Percentiles rank a stretch among this genome's conserved stretches.
These are phyloP conservation scores for Centrocercus urophasianus DNA, from an alignment of 2,113 vertebrate genomes.

Conservation along the genomic window DNA sequence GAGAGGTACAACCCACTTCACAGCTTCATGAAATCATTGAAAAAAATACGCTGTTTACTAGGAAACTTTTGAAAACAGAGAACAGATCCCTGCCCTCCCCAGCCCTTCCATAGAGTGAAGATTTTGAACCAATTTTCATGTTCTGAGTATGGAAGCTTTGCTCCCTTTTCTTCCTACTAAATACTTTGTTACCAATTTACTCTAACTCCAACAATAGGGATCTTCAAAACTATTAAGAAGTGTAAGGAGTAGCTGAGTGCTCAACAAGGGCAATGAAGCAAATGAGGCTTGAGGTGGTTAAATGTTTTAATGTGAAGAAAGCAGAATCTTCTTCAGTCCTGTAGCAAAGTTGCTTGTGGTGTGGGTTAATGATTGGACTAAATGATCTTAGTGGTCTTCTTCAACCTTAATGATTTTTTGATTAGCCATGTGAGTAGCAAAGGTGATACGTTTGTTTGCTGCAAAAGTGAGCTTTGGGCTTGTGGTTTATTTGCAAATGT, in stretches of 20 bases:
- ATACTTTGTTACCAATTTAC: neutral
- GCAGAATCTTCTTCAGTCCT: neutral
- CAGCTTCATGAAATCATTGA: neutral
- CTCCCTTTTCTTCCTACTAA: neutral
- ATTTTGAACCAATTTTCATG: neutral
- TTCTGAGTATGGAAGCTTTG: neutral
- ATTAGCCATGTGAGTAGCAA: neutral
- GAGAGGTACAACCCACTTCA: neutral
- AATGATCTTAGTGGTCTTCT: too few species aligned
- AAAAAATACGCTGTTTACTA: neutral
- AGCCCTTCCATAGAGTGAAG: neutral
- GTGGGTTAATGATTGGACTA: neutral
- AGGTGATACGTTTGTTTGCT: neutral
- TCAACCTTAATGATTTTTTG: too few species aligned
- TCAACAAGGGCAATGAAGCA: neutral
- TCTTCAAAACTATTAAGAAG: neutral
- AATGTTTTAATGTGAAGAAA: conserved; percentile 10
- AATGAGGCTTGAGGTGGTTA: neutral
- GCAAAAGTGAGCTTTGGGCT: neutral
- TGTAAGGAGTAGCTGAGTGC: neutral
- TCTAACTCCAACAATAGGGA: neutral
- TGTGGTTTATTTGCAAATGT: neutral
- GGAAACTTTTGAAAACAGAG: neutral
- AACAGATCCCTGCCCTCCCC: neutral
- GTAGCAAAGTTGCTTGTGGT: neutral